phyloP scores from a whole-genome alignment of 2,797 vertebrate genomes.

The Molossus molossus region DNA sequence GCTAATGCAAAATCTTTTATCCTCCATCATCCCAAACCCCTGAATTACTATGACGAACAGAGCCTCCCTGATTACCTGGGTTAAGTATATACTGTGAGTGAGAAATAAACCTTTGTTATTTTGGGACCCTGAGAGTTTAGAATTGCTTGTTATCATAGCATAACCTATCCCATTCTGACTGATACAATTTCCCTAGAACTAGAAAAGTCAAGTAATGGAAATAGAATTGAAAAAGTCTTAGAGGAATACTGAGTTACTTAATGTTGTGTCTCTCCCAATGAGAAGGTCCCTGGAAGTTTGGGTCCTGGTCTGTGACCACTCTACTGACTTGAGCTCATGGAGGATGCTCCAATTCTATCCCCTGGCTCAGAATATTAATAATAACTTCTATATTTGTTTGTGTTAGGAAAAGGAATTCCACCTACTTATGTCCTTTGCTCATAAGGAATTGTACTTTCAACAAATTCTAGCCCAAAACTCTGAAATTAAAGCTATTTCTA shows the following conservation, averaged over 20 bases:
- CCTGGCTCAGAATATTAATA: background rate
- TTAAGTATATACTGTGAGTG: background rate
- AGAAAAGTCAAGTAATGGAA: background rate
- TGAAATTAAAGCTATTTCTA: conserved; percentile 19
- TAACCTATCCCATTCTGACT: background rate
- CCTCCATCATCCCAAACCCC: background rate
- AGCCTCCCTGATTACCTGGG: background rate
- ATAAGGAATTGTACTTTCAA: background rate
- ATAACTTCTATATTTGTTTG: background rate
- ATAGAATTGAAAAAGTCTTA: background rate
- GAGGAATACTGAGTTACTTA: background rate
- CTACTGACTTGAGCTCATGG: background rate
- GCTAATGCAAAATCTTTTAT: background rate
- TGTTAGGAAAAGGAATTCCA: conserved; percentile 4
- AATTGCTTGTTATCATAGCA: background rate
- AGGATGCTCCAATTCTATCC: background rate
- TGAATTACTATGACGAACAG: background rate
- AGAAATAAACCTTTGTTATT: background rate
- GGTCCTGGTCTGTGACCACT: background rate
- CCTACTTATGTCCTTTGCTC: background rate
- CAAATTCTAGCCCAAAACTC: background rate
- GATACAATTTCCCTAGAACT: background rate
- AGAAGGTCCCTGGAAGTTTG: background rate
- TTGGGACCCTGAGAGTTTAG: conserved; percentile 15
- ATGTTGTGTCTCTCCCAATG: accelerated